A percentile compares a stretch with the other conserved stretches of the same genome.
Evolutionary conservation across 2,113 vertebrate species (phyloP).

Genomic region (Odocoileus virginianus): DNA sequence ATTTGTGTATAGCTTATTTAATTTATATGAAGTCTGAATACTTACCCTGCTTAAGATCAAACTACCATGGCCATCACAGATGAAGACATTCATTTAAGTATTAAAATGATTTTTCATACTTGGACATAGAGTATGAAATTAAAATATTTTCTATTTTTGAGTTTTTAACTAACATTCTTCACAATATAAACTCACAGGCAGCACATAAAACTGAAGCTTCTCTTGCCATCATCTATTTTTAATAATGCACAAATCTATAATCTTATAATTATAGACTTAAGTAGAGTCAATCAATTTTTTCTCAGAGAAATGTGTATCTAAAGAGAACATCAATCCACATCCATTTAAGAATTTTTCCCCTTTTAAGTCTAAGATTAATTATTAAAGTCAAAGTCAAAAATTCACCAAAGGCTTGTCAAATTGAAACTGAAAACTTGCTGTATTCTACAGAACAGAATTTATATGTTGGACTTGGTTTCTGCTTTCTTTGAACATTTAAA

Average conservation of each 20-base stretch:
- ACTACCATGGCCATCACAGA: background rate
- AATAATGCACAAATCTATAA: background rate
- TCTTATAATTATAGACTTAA: constrained; percentile 7
- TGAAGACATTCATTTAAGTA: background rate
- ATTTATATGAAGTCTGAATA: background rate
- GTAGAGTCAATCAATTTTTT: constrained; percentile 24
- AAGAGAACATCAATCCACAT: constrained; percentile 27
- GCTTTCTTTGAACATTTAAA: background rate
- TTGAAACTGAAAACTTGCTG: background rate
- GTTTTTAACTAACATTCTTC: background rate
- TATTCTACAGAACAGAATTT: background rate
- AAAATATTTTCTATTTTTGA: background rate
- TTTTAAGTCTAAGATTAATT: constrained; percentile 39
- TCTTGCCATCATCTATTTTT: background rate
- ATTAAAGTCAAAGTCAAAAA: constrained; percentile 38
- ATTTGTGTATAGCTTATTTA: background rate
- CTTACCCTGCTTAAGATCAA: background rate
- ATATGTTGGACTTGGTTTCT: background rate
- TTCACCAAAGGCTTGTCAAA: background rate
- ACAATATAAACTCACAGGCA: background rate
- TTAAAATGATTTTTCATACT: background rate
- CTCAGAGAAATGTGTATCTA: background rate
- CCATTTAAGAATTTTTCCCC: background rate
- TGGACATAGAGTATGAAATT: background rate
- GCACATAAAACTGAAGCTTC: background rate